Conservation (phyloP, 2,888 invertebrate genomes). For the Drosophila prolongata region DNA sequence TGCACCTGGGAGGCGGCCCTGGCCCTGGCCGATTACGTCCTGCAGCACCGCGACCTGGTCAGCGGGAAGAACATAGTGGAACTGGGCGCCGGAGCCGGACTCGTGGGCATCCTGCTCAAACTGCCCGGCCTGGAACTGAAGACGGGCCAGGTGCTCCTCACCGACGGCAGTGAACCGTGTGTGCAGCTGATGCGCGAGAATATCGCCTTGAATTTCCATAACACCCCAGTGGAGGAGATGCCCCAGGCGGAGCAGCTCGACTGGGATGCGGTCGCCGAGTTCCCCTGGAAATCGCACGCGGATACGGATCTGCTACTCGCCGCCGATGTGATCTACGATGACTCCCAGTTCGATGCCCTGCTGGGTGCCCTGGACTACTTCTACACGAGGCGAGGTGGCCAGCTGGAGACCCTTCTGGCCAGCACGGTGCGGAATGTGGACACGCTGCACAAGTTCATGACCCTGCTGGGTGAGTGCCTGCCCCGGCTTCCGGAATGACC, state of each 20-base stretch:
- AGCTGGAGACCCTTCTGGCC: constrained; percentile 85
- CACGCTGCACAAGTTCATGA: constrained; percentile 87
- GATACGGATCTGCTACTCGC: constrained; percentile 86
- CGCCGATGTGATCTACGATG: constrained; percentile 87
- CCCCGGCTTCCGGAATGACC: no score
- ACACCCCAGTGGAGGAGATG: constrained; percentile 12
- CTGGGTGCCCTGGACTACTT: constrained; percentile 84
- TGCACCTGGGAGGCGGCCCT: constrained; percentile 92
- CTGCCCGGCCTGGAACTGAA: constrained; percentile 85
- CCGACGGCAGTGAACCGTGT: constrained; percentile 90
- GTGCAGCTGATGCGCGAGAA: constrained; percentile 88
- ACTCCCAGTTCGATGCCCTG: constrained; percentile 85
- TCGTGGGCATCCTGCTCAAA: constrained; percentile 88
- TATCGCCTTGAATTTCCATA: constrained; percentile 86
- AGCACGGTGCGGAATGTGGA: constrained; percentile 88
- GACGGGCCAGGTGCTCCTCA: constrained; percentile 86
- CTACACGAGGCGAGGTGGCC: constrained; percentile 73
- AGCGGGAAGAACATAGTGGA: constrained; percentile 88
- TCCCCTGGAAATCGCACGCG: constrained; percentile 69
- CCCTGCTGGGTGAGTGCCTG: constrained; percentile 85
- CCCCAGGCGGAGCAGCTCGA: constrained; percentile 74
- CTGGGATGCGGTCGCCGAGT: constrained; percentile 85
- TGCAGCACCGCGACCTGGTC: constrained; percentile 86
- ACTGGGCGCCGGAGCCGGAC: constrained; percentile 91
- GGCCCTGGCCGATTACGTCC: constrained; percentile 89